Base-by-base conservation (phyloP, 2,888 invertebrate species). In the Arctia plantaginis region DNA sequence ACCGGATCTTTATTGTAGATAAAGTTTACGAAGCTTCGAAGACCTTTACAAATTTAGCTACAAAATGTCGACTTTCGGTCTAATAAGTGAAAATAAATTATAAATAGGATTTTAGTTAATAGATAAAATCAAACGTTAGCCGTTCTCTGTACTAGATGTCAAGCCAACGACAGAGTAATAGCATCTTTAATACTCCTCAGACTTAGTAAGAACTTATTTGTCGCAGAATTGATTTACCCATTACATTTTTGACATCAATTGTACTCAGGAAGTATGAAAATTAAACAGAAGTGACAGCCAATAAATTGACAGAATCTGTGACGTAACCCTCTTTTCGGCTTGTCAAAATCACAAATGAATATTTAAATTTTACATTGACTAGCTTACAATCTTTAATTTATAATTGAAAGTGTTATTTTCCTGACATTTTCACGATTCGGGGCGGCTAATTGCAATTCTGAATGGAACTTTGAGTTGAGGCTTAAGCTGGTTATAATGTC, bases 391-490 rank as follows among this genome's bases (percentile, higher is more conserved):
- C 80, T 80, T 81, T 82, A 82, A 83, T 84, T 85, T 81, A 77
- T 85, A 89, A 89, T 88, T 86, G 84, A 88, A 86, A 88, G 85
- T 86, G 84, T 85, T 87, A 84, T 88, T 86, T 89, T 84, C 78
- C 85, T 90, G 88, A 89, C 89, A 88, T 87, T 88, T 89, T 86
- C 85, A 84, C 86, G 82, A 81, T 86, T 87, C 83, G 77, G 81
- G 83, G 85, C 83, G 79, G 87, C 91, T 93, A 91, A 94, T 94
- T 94, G 89, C 89, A 85, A 94, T 94, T 94, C 94, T 85, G 91
- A 88, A 90, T 92, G 90, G 88, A 88, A 89, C 90, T 88, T 87
- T 86, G 88, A 89, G 90, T 90, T 87, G 89, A 89, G 89, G 89
- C 90, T 89, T 91, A 90, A 91, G 90, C 90, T 88, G 89, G 90